These are phyloP conservation scores for Cotesia typhae DNA, from an alignment of 1,140 invertebrate genomes.

Conservation along the genomic window DNA sequence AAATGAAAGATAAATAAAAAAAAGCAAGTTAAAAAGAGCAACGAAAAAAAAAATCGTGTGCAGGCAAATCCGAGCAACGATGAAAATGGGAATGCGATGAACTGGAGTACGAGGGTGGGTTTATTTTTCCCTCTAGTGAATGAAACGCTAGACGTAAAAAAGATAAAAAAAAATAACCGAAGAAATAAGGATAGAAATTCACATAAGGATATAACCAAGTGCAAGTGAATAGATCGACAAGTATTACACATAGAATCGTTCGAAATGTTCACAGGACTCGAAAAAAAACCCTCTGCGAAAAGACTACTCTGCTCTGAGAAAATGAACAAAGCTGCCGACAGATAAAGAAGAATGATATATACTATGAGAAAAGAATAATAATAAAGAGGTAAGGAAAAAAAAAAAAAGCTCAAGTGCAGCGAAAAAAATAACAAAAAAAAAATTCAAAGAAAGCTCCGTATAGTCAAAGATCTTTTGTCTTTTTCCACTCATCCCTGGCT, in stretches of 20 bases:
- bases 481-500: neutral
- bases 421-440: conserved; percentile 1
- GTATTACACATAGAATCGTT: conserved; percentile 26
- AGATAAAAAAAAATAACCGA: neutral
- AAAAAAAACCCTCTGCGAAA: conserved; percentile 6
- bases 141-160: neutral
- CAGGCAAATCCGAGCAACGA: conserved; percentile 9
- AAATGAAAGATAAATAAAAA: no score
- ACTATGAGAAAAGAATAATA: conserved; percentile 27
- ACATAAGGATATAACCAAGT: neutral
- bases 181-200: conserved; percentile 14
- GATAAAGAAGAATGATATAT: conserved; percentile 32
- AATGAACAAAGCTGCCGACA: conserved; percentile 27
- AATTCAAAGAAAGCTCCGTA: conserved; percentile 1
- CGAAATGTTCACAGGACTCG: conserved; percentile 29
- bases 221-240: conserved; percentile 25
- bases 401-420: no score
- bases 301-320: conserved; percentile 5
- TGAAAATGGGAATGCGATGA: neutral
- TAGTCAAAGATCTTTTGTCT: conserved; percentile 17
- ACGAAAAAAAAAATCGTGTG: conserved; percentile 16
- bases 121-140: conserved; percentile 26
- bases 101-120: conserved; percentile 1
- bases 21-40: neutral
- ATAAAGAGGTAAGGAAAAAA: neutral